Evolutionary conservation across 2,113 vertebrate species (phyloP).

Genomic region (Paradoxurus hermaphroditus): DNA sequence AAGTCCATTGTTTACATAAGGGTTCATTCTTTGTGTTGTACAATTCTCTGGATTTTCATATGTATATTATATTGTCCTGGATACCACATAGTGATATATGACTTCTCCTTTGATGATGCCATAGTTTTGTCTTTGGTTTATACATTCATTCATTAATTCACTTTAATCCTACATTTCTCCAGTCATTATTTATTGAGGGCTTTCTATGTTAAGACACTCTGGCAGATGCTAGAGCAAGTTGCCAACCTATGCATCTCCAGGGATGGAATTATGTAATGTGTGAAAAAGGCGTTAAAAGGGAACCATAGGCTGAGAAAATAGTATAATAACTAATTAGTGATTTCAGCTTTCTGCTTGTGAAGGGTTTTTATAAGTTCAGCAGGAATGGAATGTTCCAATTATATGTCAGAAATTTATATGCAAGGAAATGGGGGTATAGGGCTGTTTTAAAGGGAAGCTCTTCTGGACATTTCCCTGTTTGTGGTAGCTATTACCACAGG

Average conservation of each 20-base stretch:
- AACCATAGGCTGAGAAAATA: neutral
- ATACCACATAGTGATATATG: neutral
- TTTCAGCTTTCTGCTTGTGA: neutral
- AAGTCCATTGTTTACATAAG: neutral
- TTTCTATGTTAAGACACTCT: neutral
- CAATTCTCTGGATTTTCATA: neutral
- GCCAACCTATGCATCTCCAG: neutral
- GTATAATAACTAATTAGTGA: neutral
- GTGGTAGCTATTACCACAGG: neutral
- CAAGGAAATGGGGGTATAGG: neutral
- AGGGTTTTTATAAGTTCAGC: neutral
- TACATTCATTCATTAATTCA: neutral
- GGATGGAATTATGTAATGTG: neutral
- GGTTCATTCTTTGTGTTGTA: neutral
- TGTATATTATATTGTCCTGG: neutral
- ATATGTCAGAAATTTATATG: conserved; percentile 18
- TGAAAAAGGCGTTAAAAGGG: neutral
- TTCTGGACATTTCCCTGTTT: neutral
- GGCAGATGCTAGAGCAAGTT: neutral
- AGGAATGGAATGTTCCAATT: neutral
- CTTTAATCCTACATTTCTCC: neutral
- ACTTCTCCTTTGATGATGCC: neutral
- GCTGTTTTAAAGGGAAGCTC: neutral
- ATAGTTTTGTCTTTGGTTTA: neutral
- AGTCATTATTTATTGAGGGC: neutral